Percentiles rank a stretch among this genome's conserved stretches.
phyloP scores from a whole-genome alignment of 35 echinoderm and acorn worm species.

The Lytechinus pictus region DNA sequence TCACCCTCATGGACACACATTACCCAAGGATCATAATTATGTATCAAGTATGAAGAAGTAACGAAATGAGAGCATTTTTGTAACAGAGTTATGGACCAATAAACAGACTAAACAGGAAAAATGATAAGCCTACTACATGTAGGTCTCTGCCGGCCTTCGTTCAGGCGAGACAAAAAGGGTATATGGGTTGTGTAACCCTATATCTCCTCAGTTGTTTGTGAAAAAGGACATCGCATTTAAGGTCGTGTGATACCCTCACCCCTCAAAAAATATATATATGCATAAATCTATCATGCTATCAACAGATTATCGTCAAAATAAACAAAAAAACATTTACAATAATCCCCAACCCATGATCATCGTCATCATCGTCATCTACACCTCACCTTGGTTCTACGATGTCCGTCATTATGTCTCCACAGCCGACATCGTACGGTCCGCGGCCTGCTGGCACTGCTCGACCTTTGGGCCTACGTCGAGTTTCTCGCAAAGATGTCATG shows the following conservation, averaged over 20 bases:
- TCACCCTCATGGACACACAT: too few relatives aligned
- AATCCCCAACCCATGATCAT: background rate
- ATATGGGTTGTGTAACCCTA: too few relatives aligned
- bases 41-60: too few relatives aligned
- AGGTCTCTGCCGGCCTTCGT: too few relatives aligned
- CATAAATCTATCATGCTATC: background rate
- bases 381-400: slow-evolving; percentile 40
- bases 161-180: too few relatives aligned
- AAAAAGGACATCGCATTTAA: background rate
- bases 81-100: too few relatives aligned
- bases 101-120: too few relatives aligned
- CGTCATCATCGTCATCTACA: background rate
- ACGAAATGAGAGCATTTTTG: too few relatives aligned
- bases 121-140: too few relatives aligned
- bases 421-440: slow-evolving; percentile 65
- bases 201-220: background rate
- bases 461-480: background rate
- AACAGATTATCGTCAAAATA: background rate
- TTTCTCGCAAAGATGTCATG: background rate
- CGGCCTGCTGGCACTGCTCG: slow-evolving; percentile 53
- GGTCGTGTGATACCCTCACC: background rate
- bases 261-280: too few relatives aligned
- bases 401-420: slow-evolving; percentile 72
- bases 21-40: too few relatives aligned
- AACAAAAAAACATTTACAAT: background rate